Percentiles rank a stretch among this genome's conserved stretches.
These are phyloP conservation scores for Drosophila sucinea DNA, from an alignment of 1,140 invertebrate genomes.

Conservation along the genomic window DNA sequence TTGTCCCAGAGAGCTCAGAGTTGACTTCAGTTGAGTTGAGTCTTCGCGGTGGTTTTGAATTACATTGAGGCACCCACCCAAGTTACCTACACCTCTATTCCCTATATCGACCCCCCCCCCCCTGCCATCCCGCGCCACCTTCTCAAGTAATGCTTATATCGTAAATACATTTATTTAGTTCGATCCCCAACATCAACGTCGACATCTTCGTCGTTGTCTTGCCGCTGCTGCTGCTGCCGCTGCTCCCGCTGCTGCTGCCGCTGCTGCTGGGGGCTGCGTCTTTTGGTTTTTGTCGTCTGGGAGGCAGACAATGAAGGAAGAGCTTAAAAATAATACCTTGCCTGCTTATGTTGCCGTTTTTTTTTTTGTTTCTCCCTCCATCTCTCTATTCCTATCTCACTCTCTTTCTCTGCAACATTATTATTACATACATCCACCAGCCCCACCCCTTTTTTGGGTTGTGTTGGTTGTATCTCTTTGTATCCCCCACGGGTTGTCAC, in stretches of 20 bases:
- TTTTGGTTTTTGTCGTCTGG: slow-evolving; percentile 40
- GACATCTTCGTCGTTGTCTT: slow-evolving; percentile 40
- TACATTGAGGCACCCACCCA: slow-evolving; percentile 61
- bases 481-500: slow-evolving; percentile 46
- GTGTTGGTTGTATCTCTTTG: slow-evolving; percentile 14
- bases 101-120: background rate
- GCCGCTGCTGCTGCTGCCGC: too few species aligned
- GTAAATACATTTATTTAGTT: slow-evolving; percentile 81
- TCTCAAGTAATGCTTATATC: slow-evolving; percentile 47
- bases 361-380: background rate
- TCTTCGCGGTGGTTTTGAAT: slow-evolving; percentile 60
- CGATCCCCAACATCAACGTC: slow-evolving; percentile 66
- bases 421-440: slow-evolving; percentile 31
- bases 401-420: slow-evolving; percentile 63
- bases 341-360: slow-evolving; percentile 75
- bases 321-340: slow-evolving; percentile 81
- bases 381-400: background rate
- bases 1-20: background rate
- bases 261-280: slow-evolving; percentile 23
- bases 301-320: slow-evolving; percentile 77
- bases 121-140: background rate
- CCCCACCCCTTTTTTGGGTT: slow-evolving; percentile 19
- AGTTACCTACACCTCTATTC: background rate
- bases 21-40: too few species aligned
- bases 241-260: background rate